Evolutionary conservation across 2,113 vertebrate species (phyloP), one percentile per base, ranked within the genome.

Genomic region (Willisornis vidua): DNA sequence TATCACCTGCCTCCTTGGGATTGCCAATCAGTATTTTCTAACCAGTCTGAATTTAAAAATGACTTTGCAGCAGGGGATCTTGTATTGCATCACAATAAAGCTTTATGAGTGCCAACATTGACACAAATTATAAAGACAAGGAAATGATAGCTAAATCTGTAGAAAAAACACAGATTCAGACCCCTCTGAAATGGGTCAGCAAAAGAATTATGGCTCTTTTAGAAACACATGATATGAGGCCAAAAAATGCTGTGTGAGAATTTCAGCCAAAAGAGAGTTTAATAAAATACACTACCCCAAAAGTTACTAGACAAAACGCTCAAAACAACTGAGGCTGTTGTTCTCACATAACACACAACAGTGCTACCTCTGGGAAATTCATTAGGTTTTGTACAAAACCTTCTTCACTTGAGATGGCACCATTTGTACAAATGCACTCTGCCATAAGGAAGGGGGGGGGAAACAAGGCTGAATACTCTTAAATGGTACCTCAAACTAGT

Each of bases 191-290:
- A 90, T 29, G 6, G 85, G 10, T 24, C 15, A 81, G 55, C 19
- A 62, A 78, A 81, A 4, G 17, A 87, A 62, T 81, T 74, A 61
- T 4, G 20, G 11, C 19, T 87, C 14, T 74, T 58, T 58, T 31
- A 88, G 33, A 82, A 87, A 70, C 7, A 65, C 0, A 0, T 37
- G 12, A 85, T 29, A 49, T 0, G 14, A 77, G 29, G 70, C 8
- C 61, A 71, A 62, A 55, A 61, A 85, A 85, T 4, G 8, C 2
- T 6, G 29, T 4, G 7, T 2, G 26, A 41, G 46, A 71, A 66
- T 79, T 89, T 87, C 72, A 89, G 41, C 23, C 39, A 46, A 46
- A 52, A 52, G 39, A 61, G 20, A 41, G 22, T 83, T 83, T 51
- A 83, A 83, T 41, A 51, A 86, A 94, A 74, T 20, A 37, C 52